Conservation (phyloP, 2,888 invertebrate species). For the Chrysolina oricalcia region DNA sequence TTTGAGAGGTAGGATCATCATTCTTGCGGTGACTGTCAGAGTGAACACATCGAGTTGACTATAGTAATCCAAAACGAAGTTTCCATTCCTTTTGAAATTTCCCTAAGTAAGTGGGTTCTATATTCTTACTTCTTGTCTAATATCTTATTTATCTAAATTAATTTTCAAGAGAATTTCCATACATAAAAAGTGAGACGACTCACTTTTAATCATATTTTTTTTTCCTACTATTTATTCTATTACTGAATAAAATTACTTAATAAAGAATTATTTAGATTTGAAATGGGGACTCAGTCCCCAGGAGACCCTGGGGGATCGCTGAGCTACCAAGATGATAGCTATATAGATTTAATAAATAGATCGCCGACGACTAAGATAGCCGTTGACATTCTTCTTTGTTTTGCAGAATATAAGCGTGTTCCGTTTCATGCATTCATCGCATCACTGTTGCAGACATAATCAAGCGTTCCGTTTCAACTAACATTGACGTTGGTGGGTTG, state of each 20-base stretch:
- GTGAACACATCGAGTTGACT: background rate
- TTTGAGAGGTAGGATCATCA: no score
- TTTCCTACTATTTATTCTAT: no score
- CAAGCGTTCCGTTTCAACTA: no score
- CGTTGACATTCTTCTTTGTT: background rate
- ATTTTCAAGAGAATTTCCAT: background rate
- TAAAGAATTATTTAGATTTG: no score
- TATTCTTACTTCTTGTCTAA: background rate
- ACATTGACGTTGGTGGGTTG: no score
- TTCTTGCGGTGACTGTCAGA: background rate
- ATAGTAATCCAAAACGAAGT: background rate
- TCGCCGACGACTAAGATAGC: background rate
- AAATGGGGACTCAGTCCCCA: background rate
- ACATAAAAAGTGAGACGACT: no score
- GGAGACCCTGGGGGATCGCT: background rate
- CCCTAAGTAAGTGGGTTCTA: background rate
- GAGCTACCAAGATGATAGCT: background rate
- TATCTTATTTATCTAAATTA: background rate
- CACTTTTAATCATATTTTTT: no score
- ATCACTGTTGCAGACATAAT: no score
- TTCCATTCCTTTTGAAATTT: background rate
- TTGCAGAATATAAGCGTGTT: background rate
- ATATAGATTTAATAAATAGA: background rate
- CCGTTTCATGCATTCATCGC: no score
- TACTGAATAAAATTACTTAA: no score